These are phyloP conservation scores for Acanthosepion esculentum DNA, from an alignment of 2,888 invertebrate species.

Conservation along the genomic window DNA sequence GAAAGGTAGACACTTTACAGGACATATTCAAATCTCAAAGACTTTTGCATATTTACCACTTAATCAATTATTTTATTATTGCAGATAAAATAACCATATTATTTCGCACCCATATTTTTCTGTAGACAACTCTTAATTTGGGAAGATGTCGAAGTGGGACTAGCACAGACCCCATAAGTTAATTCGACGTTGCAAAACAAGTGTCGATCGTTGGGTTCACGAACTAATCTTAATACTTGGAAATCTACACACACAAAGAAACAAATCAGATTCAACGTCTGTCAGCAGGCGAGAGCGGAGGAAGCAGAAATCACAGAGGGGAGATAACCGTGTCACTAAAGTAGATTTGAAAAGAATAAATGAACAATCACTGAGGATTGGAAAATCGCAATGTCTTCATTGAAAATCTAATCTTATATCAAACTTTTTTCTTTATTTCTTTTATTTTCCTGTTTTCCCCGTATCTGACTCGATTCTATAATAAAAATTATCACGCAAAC, in stretches of 20 bases:
- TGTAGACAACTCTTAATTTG: no score
- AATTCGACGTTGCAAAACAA: no score
- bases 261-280: neutral
- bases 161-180: no score
- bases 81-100: no score
- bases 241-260: neutral
- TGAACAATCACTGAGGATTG: neutral
- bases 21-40: no score
- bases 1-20: no score
- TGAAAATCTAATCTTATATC: neutral
- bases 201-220: no score
- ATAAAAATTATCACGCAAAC: neutral
- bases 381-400: neutral
- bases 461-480: neutral
- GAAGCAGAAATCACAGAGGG: neutral
- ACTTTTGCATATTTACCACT: no score
- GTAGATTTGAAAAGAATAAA: conserved; percentile 1
- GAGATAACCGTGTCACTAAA: conserved; percentile 6
- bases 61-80: no score
- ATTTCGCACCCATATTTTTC: no score
- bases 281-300: neutral
- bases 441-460: neutral
- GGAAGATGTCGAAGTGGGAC: no score
- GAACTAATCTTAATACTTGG: no score
- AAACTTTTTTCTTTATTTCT: neutral